Percentiles rank a stretch among this genome's conserved stretches.
Conservation (phyloP, 2,797 vertebrate species). For the Peromyscus eremicus region DNA sequence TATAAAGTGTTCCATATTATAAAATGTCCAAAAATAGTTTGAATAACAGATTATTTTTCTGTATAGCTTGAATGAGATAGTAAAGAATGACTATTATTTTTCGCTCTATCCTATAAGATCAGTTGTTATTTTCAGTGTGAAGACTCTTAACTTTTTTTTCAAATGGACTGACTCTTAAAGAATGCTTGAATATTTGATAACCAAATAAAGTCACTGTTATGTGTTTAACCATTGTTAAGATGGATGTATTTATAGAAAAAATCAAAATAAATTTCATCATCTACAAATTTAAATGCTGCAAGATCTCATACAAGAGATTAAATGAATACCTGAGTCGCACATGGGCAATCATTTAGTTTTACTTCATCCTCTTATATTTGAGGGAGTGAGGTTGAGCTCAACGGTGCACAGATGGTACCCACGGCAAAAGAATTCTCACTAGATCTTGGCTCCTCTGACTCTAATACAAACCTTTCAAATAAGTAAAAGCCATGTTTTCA, state of each 20-base stretch:
- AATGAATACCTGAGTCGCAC: neutral
- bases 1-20: slow-evolving; percentile 20
- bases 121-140: neutral
- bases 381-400: neutral
- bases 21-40: neutral
- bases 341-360: neutral
- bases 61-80: neutral
- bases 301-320: neutral
- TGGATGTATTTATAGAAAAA: neutral
- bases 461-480: neutral
- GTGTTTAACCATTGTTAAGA: neutral
- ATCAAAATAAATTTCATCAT: neutral
- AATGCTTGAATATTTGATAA: slow-evolving; percentile 17
- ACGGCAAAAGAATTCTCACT: neutral
- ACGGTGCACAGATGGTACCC: neutral
- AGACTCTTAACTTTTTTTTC: neutral
- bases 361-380: neutral
- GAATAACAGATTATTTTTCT: neutral
- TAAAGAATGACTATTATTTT: neutral
- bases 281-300: neutral
- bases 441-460: neutral
- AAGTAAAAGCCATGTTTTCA: neutral
- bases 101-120: neutral
- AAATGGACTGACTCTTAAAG: neutral
- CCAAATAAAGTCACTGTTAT: neutral